Base-by-base conservation (phyloP, 2,888 invertebrate species). In the Pasiphila rectangulata region DNA sequence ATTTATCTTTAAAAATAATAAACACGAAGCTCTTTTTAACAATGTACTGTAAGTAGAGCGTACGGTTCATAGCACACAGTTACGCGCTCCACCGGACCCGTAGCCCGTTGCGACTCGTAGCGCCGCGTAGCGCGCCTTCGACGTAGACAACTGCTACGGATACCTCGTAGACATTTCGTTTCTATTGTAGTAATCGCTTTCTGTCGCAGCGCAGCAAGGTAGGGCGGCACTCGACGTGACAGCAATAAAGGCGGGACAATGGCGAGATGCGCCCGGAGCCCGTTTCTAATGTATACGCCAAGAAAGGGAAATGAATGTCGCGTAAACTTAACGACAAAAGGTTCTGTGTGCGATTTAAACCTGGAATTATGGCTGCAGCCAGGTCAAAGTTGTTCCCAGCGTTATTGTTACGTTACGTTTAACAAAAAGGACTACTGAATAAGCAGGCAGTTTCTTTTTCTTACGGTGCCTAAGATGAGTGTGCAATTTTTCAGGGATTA, bases 41-140 rank as follows among this genome's bases (percentile, higher is more conserved):
- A 50, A 40, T 37, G 45, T 53, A 49, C 48, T 32, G 32, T 16
- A 29, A 40, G 39, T 20, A n/a, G 48, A 30, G 34, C 35, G 27
- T 15, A 59, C 57, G 59, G 49, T 56, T 53, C 58, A 61, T 57
- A 61, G 63, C 57, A 59, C 56, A 44, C 55, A 53, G 57, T 61
- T 61, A 61, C 51, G 34, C 57, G 61, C 59, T 61, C 54, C 56
- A 55, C 37, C 54, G 59, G 47, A 13, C 53, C 23, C 57, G 64
- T 57, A 61, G 66, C 57, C 27, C 25, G 5, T 20, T 4, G 12
- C 10, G 6, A 30, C 27, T 24, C 54, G 58, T 59, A 46, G 57
- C 43, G 49, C 42, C 46, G 16, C 56, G 46, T 49, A 55, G 54
- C 39, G 17, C 10, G 5, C 6, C 34, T 20, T 9, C 27, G 16